Evolutionary conservation across 1,140 invertebrate species (phyloP), one percentile per base, ranked within the genome.

Genomic region (Cyclina sinensis): DNA sequence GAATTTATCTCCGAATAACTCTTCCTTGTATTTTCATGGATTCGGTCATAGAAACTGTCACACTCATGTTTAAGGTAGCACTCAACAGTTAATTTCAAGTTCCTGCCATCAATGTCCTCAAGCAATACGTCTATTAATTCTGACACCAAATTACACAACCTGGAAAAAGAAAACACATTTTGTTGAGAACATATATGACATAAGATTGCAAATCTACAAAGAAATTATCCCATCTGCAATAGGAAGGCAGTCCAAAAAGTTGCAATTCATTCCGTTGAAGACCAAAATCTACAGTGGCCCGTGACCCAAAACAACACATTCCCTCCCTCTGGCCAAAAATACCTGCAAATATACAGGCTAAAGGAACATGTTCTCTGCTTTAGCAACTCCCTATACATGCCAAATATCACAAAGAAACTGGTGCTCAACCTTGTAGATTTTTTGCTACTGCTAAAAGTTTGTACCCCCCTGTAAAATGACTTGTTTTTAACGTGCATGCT

Each of bases 231-330:
- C 30, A 35, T 70, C 35, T 57, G 35, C 30, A 32, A 16, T 30
- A 70, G n/a, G 27, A 11, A 70, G 65, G 65, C 35, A 70, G 35
- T 70, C 57, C 4, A 30, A 43, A 43, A 43, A 43, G 43, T 43
- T 43, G 43, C 43, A 43, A 43, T 43, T 70, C 35, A 70, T 70
- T 70, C 65, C 35, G 65, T 70, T 39, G 65, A 70, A 70, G 65
- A 11, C 65, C 65, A 70, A 70, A 70, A 70, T 70, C 65, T 70
- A 70, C 65, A 70, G 65, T 39, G 65, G 65, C 30, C 65, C 65
- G 65, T 16, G 65, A 70, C 65, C 65, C 35, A 70, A 70, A 70
- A 70, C 65, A 70, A 35, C 65, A 70, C 65, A 70, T 70, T 70
- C 30, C 35, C 12, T 30, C 65, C 27, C 65, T 70, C 65, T 70